Evolutionary conservation across 1,140 invertebrate genomes (phyloP), one percentile per base, ranked within the genome.

Genomic region (Varroa destructor): DNA sequence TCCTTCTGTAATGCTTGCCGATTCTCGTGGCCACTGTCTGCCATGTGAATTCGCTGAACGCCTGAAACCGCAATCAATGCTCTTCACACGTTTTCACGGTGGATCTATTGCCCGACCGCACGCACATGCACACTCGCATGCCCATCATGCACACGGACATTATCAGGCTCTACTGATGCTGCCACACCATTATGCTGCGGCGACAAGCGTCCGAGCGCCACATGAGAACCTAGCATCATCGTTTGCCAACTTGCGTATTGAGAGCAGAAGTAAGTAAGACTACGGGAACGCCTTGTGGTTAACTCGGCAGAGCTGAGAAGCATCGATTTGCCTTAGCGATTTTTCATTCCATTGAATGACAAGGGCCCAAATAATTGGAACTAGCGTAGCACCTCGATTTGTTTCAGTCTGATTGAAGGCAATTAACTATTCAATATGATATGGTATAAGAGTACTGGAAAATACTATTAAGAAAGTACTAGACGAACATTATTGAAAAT

Each of bases 51-150:
- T 43, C 46, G 10, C 61, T 14, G 61, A 67, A 40, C 40, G 46
- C 2, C 36, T 67, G 1, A 67, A 67, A 67, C 61, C 61, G 14
- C 61, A 67, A 37, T 40, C 61, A 67, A 67, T 67, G 61, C 61
- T 67, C 1, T 46, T 43, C 61, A 67, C 61, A 46, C 40, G 46
- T 14, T 67, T 67, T 37, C 61, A 67, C 36, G 61, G 61, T 2
- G 46, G 46, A 12, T 51, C 46, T 3, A 51, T 51, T 8, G 46
- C 46, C 3, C 61, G 61, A 8, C 61, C 61, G 2, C 61, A 67
- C 37, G 46, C 40, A 2, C 61, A 67, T 67, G 10, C 40, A 43
- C 61, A 67, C 14, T 46, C 61, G 10, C 37, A 43, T 3, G 2
- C 46, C 40, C 61, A 40, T 8, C 61, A 40, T 8, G 12, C 10